Evolutionary conservation across 2,797 vertebrate species (phyloP).

Genomic region (Centroberyx gerrardi): DNA sequence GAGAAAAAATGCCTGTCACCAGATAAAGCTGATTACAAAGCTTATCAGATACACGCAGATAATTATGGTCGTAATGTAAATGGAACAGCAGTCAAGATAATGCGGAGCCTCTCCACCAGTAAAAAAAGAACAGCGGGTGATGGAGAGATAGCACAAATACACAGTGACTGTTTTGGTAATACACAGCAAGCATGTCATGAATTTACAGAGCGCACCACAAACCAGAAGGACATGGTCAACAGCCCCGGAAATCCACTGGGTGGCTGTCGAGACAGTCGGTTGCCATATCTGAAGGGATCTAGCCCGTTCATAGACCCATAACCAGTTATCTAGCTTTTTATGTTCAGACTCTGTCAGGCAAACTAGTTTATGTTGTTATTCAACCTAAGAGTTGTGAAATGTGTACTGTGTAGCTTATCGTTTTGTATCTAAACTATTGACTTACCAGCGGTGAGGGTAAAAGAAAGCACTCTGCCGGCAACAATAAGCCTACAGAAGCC

Average conservation of each 20-base stretch:
- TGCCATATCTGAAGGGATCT: conserved; percentile 41
- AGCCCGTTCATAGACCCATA: conserved; percentile 20
- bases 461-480: conserved; percentile 37
- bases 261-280: background rate
- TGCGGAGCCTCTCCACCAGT: conserved; percentile 61
- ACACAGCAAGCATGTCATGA: conserved; percentile 57
- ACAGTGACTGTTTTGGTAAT: conserved; percentile 57
- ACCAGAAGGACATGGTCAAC: conserved; percentile 52
- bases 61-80: conserved; percentile 79
- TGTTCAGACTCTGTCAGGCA: conserved; percentile 13
- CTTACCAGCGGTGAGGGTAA: conserved; percentile 20
- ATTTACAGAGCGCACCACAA: conserved; percentile 42
- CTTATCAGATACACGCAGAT: conserved; percentile 80
- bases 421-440: conserved; percentile 50
- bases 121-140: conserved; percentile 65
- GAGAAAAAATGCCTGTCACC: conserved; percentile 59
- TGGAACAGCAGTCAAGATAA: conserved; percentile 75
- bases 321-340: conserved; percentile 26
- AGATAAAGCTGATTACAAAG: conserved; percentile 81
- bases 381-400: conserved; percentile 32
- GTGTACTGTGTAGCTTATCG: conserved; percentile 36
- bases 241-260: conserved; percentile 41
- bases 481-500: conserved; percentile 48
- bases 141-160: conserved; percentile 66
- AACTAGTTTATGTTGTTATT: conserved; percentile 37